phyloP scores from a whole-genome alignment of 1,140 invertebrate species.

The Papilio polytes region DNA sequence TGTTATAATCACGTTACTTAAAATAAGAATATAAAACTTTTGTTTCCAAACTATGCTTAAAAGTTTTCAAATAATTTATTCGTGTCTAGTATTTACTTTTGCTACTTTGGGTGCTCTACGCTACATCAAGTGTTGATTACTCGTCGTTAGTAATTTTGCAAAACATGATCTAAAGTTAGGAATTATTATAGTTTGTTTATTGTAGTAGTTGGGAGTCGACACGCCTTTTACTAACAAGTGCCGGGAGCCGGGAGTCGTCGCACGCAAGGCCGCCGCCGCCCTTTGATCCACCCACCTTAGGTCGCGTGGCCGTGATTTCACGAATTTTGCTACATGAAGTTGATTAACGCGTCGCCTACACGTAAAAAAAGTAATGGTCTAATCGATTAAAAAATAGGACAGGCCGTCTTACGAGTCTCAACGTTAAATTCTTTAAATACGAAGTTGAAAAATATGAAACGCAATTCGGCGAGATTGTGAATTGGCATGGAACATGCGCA shows the following conservation, averaged over 20 bases:
- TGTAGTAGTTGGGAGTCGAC: slow-evolving; percentile 75
- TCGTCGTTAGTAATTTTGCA: neutral
- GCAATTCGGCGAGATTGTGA: neutral
- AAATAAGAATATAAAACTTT: neutral
- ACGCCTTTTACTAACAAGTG: slow-evolving; percentile 84
- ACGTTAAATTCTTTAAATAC: neutral
- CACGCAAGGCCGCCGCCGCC: slow-evolving; percentile 80
- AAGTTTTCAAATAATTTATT: neutral
- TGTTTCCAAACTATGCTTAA: neutral
- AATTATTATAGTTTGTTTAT: slow-evolving; percentile 58
- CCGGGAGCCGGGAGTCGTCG: slow-evolving; percentile 82
- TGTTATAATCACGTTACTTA: neutral
- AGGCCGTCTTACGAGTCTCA: neutral
- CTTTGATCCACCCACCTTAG: slow-evolving; percentile 83
- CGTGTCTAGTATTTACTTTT: neutral
- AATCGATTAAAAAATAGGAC: neutral
- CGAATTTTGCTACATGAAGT: slow-evolving; percentile 58
- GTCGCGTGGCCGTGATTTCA: slow-evolving; percentile 79
- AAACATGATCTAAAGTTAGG: slow-evolving; percentile 49
- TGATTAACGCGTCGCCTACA: slow-evolving; percentile 14
- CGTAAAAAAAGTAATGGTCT: neutral
- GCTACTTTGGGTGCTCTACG: neutral
- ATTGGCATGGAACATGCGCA: slow-evolving; percentile 5
- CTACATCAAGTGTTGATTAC: neutral
- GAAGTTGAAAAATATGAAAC: neutral